A percentile compares a stretch with the other conserved stretches of the same genome.
These are phyloP conservation scores for Pogonocichla stellata DNA, from an alignment of 2,113 vertebrate genomes.

Conservation along the genomic window DNA sequence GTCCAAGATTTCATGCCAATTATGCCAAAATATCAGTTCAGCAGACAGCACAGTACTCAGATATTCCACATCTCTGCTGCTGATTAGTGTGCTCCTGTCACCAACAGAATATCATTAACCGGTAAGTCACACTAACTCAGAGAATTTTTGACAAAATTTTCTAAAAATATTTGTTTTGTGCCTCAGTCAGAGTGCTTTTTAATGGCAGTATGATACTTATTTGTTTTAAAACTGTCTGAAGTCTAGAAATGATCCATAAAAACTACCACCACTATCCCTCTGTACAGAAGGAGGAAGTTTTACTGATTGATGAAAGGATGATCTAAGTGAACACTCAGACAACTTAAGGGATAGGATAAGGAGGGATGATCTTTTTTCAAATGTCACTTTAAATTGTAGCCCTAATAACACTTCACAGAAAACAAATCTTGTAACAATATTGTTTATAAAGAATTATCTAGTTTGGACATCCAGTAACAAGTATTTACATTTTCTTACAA, in stretches of 20 bases:
- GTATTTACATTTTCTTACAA: neutral
- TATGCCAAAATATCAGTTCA: neutral
- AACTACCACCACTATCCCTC: neutral
- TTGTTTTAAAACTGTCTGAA: neutral
- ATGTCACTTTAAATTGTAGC: neutral
- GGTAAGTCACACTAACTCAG: neutral
- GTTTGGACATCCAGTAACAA: neutral
- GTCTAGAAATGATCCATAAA: neutral
- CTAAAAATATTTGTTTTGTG: neutral
- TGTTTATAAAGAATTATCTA: neutral
- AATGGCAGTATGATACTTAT: neutral
- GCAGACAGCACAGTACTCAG: neutral
- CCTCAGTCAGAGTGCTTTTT: neutral
- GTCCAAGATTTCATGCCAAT: neutral
- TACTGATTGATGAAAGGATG: neutral
- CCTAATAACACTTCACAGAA: neutral
- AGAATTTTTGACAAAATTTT: neutral
- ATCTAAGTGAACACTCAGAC: neutral
- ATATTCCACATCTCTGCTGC: neutral
- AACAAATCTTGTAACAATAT: neutral
- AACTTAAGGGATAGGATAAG: neutral
- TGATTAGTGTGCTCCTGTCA: neutral
- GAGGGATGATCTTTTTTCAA: neutral
- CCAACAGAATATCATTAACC: neutral
- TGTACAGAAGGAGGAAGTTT: neutral